A percentile compares a stretch with the other conserved stretches of the same genome.
phyloP scores from a whole-genome alignment of 2,888 invertebrate species.

The Philereme transversata region DNA sequence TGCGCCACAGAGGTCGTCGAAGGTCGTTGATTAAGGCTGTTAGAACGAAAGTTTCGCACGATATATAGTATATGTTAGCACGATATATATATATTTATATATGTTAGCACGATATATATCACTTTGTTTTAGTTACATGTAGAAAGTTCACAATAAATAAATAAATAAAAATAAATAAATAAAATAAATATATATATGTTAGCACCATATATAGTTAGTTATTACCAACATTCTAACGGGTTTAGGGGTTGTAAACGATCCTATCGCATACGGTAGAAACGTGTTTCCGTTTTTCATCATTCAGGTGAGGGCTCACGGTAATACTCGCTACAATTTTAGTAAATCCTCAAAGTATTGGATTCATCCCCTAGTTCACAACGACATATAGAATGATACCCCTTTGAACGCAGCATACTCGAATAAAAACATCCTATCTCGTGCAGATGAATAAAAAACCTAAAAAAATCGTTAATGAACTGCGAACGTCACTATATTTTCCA shows the following conservation, averaged over 20 bases:
- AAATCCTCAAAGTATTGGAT: constrained; percentile 64
- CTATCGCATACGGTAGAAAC: constrained; percentile 35
- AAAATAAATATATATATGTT: too few relatives aligned
- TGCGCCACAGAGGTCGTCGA: too few relatives aligned
- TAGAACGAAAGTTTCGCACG: too few relatives aligned
- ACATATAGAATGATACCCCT: constrained; percentile 53
- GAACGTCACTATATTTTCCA: constrained; percentile 31
- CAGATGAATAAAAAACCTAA: constrained; percentile 44
- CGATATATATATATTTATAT: too few relatives aligned
- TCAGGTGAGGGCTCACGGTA: constrained; percentile 42
- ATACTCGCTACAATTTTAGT: constrained; percentile 58
- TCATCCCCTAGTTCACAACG: constrained; percentile 52
- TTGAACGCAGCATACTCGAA: constrained; percentile 55
- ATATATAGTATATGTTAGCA: too few relatives aligned
- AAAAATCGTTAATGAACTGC: constrained; percentile 49
- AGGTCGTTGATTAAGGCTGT: too few relatives aligned
- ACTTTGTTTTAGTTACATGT: too few relatives aligned
- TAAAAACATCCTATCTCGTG: constrained; percentile 41
- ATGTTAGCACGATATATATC: too few relatives aligned
- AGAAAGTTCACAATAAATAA: too few relatives aligned
- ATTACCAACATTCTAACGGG: too few relatives aligned
- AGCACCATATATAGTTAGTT: too few relatives aligned
- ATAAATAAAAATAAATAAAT: too few relatives aligned
- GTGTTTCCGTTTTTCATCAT: constrained; percentile 44
- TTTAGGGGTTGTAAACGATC: constrained; percentile 32